Base-by-base conservation (phyloP, 1,140 invertebrate genomes). In the Nixonia krombeini region DNA sequence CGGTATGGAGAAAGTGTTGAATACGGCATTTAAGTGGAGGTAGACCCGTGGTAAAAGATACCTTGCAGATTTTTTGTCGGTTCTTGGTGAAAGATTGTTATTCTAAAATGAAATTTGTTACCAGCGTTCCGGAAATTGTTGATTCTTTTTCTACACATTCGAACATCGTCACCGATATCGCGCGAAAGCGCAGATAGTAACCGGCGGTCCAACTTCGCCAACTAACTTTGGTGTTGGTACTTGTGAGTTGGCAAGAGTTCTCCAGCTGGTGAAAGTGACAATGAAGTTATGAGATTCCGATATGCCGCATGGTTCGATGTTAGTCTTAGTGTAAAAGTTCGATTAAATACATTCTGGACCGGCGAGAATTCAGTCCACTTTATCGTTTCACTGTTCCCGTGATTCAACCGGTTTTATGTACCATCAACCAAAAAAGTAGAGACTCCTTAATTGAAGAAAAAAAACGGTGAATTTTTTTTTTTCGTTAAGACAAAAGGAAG, bases 261-360 rank as follows among this genome's bases (percentile, higher is more conserved):
- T 70, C 50, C 45, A 63, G 53, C 58, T 40, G 56, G 70, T 66
- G 70, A 73, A 73, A 73, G 70, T 73, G 70, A 73, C 66, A 66
- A 66, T 73, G 58, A 67, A 71, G 65, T 70, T 73, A 73, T 61
- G 57, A 69, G 63, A 70, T 70, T 69, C 66, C 58, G 57, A 73
- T 70, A 63, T 64, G 57, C 51, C 45, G 42, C 35, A 28, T 55
- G 58, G 35, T 59, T 55, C 42, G 31, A 50, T 51, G 50, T 63
- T 63, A 56, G 55, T 66, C 16, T 66, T 50, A 56, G 53, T 63
- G 18, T 17, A 3, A 33, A 59, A 69, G 44, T 64, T 69, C 52
- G 59, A 56, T 61, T 55, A 61, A 55, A 58, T 42, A 16, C 23
- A 35, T 57, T 62, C 23, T 37, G 21, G 21, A 3, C 21, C 21